Conservation (phyloP, 1,140 invertebrate genomes). For the Lucilia cuprina region DNA sequence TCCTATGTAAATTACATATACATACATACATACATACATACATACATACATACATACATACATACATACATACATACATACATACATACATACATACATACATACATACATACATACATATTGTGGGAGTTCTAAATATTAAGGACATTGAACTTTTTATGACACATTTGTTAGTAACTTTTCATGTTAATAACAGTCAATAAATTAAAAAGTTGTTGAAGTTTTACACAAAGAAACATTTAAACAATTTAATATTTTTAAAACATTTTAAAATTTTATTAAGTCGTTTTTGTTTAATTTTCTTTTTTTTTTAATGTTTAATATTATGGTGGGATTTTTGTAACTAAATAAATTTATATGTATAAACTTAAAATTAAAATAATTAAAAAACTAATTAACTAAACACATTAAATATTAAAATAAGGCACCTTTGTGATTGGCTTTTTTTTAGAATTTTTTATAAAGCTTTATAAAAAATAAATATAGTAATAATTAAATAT, state of each 20-base stretch:
- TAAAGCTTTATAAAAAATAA: not conserved
- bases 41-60: too few relatives aligned
- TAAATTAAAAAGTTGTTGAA: not conserved
- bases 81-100: too few relatives aligned
- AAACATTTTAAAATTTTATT: not conserved
- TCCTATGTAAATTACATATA: not conserved
- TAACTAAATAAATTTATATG: not conserved
- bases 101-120: too few relatives aligned
- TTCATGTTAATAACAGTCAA: not conserved
- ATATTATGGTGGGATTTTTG: not conserved
- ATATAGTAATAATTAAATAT: not conserved
- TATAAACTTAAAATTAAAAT: too few relatives aligned
- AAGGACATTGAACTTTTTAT: slow-evolving; percentile 31
- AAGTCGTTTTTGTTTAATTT: slow-evolving; percentile 16
- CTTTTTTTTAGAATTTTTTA: not conserved
- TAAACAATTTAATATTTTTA: too few relatives aligned
- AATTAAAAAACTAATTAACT: not conserved
- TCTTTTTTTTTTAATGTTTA: not conserved
- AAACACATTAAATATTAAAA: not conserved
- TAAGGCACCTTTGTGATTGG: slow-evolving; percentile 40
- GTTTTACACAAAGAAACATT: too few relatives aligned
- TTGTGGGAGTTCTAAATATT: not conserved
- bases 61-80: too few relatives aligned
- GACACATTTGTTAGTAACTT: not conserved
- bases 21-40: too few relatives aligned